Evolutionary conservation across 37 sponge, comb jelly and placozoan genomes (phyloP), one percentile per base, ranked within the genome.

Genomic region (Aplysina aerophoba): DNA sequence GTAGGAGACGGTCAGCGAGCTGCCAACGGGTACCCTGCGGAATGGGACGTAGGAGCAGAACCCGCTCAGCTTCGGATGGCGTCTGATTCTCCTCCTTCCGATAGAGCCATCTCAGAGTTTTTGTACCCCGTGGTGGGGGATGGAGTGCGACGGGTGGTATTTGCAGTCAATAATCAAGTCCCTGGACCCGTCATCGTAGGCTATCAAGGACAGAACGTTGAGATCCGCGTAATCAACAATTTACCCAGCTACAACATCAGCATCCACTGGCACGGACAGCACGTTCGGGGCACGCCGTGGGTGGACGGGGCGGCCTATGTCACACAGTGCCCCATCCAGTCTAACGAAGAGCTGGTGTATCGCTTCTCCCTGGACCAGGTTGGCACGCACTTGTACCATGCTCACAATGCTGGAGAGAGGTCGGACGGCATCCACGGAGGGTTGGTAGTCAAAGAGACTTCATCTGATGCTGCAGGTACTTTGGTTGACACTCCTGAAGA

Each of bases 201-300:
- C 21, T 75, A 75, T 25, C 13, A 19, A 21, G 54, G n/a, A 1
- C 87, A 91, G 71, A 85, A 50, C 4, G 17, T 96, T 50, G 44
- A 80, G 22, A 89, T 87, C 4, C 87, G 85, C 39, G 87, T 96
- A 15, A 40, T 30, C 25, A 96, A 96, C 44, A 50, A 27, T 19
- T 79, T 96, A 20, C 8, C 31, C 0, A 62, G 25, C 16, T 79
- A 92, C 34, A 71, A 64, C 21, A 84, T 82, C 17, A 68, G 88
- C 20, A 85, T 96, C 31, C 94, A 96, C 68, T 96, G 96, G 96
- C 96, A 96, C 58, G 96, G 96, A 5, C 81, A 90, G 75, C 85
- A 87, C 53, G 89, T 83, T 80, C 33, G 69, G 21, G 88, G 85
- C 55, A 89, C 91, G 1, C 91, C 88, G 1, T 89, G 90, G 89